phyloP scores from a whole-genome alignment of 2,888 invertebrate species.

The Nematopogon swammerdamellus region DNA sequence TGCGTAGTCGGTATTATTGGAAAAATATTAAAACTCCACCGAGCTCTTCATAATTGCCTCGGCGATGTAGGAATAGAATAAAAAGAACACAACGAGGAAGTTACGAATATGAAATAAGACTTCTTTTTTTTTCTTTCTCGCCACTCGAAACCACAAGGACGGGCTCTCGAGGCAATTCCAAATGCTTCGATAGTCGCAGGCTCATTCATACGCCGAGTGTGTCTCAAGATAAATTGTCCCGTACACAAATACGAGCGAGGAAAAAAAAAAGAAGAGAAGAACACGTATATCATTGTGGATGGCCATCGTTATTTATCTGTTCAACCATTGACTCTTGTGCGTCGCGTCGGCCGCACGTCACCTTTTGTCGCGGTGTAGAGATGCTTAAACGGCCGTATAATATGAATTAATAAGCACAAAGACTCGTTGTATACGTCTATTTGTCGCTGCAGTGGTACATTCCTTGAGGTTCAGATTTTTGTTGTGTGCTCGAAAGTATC shows the following conservation, averaged over 20 bases:
- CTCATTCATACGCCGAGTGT: constrained; percentile 44
- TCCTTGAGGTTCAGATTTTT: constrained; percentile 21
- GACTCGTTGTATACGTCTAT: constrained; percentile 47
- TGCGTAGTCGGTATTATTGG: too few species aligned
- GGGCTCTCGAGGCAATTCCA: too few species aligned
- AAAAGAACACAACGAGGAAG: too few species aligned
- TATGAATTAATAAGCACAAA: constrained; percentile 57
- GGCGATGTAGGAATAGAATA: too few species aligned
- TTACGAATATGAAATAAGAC: too few species aligned
- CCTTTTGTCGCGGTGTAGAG: constrained; percentile 44
- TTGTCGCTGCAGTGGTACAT: constrained; percentile 33
- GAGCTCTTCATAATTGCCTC: too few species aligned
- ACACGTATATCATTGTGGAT: constrained; percentile 29
- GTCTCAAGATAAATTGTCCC: constrained; percentile 48
- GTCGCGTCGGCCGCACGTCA: constrained; percentile 27
- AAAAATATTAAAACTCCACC: too few species aligned
- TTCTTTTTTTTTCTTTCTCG: too few species aligned
- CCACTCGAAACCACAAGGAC: too few species aligned
- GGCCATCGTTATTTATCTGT: constrained; percentile 46
- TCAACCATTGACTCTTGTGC: constrained; percentile 49
- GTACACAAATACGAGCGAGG: constrained; percentile 44
- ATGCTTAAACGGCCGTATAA: constrained; percentile 50
- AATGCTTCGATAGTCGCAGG: constrained; percentile 31
- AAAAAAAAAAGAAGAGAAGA: constrained; percentile 30
- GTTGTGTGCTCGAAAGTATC: constrained; percentile 21